Evolutionary conservation across 2,888 invertebrate species (phyloP).

Genomic region (Odontocolon sp.): DNA sequence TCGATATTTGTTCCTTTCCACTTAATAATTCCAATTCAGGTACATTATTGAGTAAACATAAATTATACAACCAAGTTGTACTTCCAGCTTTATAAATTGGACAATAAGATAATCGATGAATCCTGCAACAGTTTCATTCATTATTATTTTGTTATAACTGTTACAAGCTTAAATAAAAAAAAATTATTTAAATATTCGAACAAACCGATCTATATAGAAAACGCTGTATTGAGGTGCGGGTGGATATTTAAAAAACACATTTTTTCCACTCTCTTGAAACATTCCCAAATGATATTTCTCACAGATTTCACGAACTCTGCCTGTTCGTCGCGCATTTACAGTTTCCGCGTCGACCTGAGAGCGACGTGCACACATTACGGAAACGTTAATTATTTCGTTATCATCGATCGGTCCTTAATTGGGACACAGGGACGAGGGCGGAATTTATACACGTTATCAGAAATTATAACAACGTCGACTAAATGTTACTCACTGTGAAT

Average conservation of each 20-base stretch:
- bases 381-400: slow-evolving; percentile 54
- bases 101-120: slow-evolving; percentile 80
- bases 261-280: slow-evolving; percentile 68
- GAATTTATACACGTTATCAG: slow-evolving; percentile 9
- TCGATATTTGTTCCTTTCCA: slow-evolving; percentile 76
- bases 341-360: slow-evolving; percentile 78
- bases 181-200: slow-evolving; percentile 68
- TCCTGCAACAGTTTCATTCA: slow-evolving; percentile 66
- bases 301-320: slow-evolving; percentile 75
- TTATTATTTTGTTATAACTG: slow-evolving; percentile 34
- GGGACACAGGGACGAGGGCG: slow-evolving; percentile 6
- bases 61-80: slow-evolving; percentile 81
- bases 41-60: slow-evolving; percentile 79
- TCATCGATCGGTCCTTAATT: slow-evolving; percentile 53
- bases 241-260: slow-evolving; percentile 77
- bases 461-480: slow-evolving; percentile 12
- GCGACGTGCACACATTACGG: slow-evolving; percentile 36
- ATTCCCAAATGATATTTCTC: slow-evolving; percentile 78
- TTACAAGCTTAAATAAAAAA: too few relatives aligned
- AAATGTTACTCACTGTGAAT: slow-evolving; percentile 22
- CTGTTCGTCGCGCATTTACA: slow-evolving; percentile 81
- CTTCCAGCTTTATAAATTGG: slow-evolving; percentile 82
- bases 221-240: slow-evolving; percentile 81
- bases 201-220: slow-evolving; percentile 78
- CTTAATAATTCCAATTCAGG: slow-evolving; percentile 73